These are phyloP conservation scores for Drosophila gaucha DNA, from an alignment of 2,888 invertebrate genomes.

Conservation along the genomic window DNA sequence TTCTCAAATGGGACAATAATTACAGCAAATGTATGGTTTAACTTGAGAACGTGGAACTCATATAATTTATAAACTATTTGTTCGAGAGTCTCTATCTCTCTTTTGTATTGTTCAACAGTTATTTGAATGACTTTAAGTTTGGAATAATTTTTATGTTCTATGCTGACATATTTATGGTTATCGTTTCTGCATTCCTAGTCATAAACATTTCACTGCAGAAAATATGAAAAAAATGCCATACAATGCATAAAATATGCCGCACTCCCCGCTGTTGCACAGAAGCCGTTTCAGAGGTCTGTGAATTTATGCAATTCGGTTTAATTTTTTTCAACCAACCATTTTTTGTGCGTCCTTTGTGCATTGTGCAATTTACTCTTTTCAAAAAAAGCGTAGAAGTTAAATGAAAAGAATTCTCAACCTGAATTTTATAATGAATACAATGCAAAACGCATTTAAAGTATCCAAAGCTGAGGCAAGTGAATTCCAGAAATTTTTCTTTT, in stretches of 20 bases:
- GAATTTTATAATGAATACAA: conserved; percentile 50
- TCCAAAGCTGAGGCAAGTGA: conserved; percentile 18
- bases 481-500: conserved; percentile 19
- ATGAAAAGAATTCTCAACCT: conserved; percentile 23
- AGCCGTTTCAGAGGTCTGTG: conserved; percentile 35
- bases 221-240: conserved; percentile 39
- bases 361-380: conserved; percentile 50
- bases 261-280: background rate
- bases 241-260: conserved; percentile 40
- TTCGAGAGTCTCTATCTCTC: too few relatives aligned
- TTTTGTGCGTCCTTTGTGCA: conserved; percentile 52
- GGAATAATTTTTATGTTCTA: conserved; percentile 2
- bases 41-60: background rate
- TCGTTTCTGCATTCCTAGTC: conserved; percentile 16
- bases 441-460: conserved; percentile 51
- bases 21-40: conserved; percentile 8
- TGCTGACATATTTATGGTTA: conserved; percentile 49
- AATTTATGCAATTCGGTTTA: conserved; percentile 69
- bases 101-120: too few relatives aligned
- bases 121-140: background rate
- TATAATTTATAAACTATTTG: too few relatives aligned
- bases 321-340: conserved; percentile 28
- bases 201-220: conserved; percentile 55
- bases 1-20: conserved; percentile 29
- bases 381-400: background rate